Evolutionary conservation across 2,888 invertebrate species (phyloP).

Genomic region (Limenitis camilla): DNA sequence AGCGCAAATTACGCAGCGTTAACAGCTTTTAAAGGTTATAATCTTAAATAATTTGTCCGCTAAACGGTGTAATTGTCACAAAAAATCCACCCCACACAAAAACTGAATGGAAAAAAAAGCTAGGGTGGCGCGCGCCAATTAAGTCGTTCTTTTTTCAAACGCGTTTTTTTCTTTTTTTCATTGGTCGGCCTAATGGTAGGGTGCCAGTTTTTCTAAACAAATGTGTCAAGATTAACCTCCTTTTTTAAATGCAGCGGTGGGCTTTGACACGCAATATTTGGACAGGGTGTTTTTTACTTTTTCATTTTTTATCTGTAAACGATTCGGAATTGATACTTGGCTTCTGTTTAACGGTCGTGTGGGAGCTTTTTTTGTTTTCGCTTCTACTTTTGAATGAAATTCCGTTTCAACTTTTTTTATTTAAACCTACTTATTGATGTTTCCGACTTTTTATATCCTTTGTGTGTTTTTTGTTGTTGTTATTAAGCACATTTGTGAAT

Average conservation of each 20-base stretch:
- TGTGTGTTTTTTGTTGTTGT: no score
- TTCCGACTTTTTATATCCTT: no score
- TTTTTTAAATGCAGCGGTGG: constrained; percentile 37
- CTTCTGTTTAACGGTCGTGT: constrained; percentile 59
- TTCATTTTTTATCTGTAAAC: constrained; percentile 34
- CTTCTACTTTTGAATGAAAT: constrained; percentile 17
- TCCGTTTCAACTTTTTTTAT: neutral
- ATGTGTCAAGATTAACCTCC: constrained; percentile 54
- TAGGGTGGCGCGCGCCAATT: constrained; percentile 70
- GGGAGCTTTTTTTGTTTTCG: constrained; percentile 28
- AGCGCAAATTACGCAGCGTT: constrained; percentile 39
- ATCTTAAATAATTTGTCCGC: constrained; percentile 58
- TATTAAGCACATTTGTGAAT: no score
- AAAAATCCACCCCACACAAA: constrained; percentile 63
- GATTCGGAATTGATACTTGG: constrained; percentile 46
- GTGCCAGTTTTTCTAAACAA: constrained; percentile 41
- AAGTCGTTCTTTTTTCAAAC: constrained; percentile 54
- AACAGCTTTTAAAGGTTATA: constrained; percentile 45
- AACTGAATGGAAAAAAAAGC: constrained; percentile 44
- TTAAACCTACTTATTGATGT: no score
- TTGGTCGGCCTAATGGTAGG: constrained; percentile 50
- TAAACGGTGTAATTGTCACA: constrained; percentile 49
- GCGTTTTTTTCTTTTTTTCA: constrained; percentile 57
- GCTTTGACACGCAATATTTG: constrained; percentile 61
- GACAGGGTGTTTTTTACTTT: constrained; percentile 36